Evolutionary conservation across 2,113 vertebrate genomes (phyloP), one percentile per base, ranked within the genome.

Genomic region (Nerophis ophidion): DNA sequence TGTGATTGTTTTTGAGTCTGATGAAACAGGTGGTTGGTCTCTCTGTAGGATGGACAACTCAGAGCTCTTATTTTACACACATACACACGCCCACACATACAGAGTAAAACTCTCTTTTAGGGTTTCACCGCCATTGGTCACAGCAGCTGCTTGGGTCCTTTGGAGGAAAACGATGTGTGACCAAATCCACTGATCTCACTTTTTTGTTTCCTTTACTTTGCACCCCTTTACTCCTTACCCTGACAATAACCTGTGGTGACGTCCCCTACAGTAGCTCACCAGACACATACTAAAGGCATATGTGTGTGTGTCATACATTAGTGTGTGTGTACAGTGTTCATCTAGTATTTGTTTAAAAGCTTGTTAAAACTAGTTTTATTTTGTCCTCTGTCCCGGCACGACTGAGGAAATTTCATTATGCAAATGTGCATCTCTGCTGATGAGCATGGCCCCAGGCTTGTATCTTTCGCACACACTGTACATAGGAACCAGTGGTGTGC

Each of bases 91-190:
- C 14, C 46, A 36, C 42, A 16, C 17, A 1, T 46, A 10, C 73
- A 16, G 34, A 38, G 19, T 14, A 45, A 19, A 14, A 36, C 15
- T 6, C 58, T 65, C 61, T 66, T 57, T 74, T 62, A 52, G 63
- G 65, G 65, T 64, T 69, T 38, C 51, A 48, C 48, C 67, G 59
- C 65, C 70, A 70, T 68, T 72, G 71, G 70, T 81, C 61, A 66
- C 78, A 82, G 75, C 88, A 88, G 85, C 86, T 90, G 85, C 85
- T 77, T 71, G 68, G 60, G 68, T 81, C 76, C 70, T 86, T 81
- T 76, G 67, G 55, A 85, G 72, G 75, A 86, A 88, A 88, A 85
- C 75, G 68, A 85, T 76, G 80, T 69, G 52, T 82, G 76, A 84
- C 81, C 80, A 78, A 68, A 86, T 82, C 84, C 75, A 75, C 49